Evolutionary conservation across 2,113 vertebrate genomes (phyloP).

Genomic region (Lepus americanus): DNA sequence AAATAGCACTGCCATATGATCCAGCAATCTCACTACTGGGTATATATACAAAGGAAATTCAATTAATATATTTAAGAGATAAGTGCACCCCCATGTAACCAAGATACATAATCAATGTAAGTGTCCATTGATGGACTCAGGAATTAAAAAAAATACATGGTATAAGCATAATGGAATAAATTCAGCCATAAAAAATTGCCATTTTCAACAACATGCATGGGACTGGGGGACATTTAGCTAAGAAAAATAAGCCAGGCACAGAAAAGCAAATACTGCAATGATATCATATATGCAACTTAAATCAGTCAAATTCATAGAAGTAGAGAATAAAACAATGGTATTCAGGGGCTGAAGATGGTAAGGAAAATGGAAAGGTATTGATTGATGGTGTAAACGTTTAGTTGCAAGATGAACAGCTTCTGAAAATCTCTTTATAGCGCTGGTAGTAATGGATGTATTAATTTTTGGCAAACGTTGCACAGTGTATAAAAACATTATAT

Average conservation of each 20-base stretch:
- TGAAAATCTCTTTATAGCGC: background rate
- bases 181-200: background rate
- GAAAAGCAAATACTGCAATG: background rate
- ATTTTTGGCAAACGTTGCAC: background rate
- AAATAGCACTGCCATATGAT: background rate
- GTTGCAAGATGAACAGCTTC: background rate
- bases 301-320: background rate
- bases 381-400: background rate
- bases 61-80: background rate
- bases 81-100: background rate
- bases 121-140: background rate
- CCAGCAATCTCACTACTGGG: background rate
- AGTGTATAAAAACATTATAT: background rate
- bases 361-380: background rate
- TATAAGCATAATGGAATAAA: background rate
- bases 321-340: background rate
- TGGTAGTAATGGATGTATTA: background rate
- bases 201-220: background rate
- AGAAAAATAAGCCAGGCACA: background rate
- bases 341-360: fast-evolving
- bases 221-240: background rate
- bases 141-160: background rate
- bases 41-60: background rate
- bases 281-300: background rate
- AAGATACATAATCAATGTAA: background rate